phyloP scores from a whole-genome alignment of 2,797 vertebrate species.

The Fundulus diaphanus region DNA sequence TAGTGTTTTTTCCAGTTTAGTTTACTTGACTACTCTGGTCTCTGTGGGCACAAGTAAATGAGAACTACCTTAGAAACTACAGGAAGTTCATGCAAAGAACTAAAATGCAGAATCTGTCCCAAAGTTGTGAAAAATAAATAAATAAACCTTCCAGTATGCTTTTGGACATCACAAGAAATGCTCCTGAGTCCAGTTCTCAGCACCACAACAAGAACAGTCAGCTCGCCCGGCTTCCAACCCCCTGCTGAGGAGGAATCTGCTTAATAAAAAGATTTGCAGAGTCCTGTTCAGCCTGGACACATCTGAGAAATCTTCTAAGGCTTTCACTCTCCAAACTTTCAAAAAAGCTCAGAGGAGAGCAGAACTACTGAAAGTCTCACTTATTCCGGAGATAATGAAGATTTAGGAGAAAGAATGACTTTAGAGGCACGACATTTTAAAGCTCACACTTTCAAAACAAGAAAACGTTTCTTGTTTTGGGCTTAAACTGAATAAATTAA shows the following conservation, averaged over 20 bases:
- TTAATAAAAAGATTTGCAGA: slow-evolving; percentile 43
- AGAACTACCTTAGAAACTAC: background rate
- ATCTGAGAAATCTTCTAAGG: slow-evolving; percentile 24
- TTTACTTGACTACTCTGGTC: background rate
- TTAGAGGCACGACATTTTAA: slow-evolving; percentile 15
- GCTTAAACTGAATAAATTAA: background rate
- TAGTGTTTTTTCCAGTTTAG: too few relatives aligned
- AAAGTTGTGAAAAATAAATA: slow-evolving; percentile 8
- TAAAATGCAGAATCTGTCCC: background rate
- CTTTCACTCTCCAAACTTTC: slow-evolving; percentile 15
- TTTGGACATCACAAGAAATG: slow-evolving; percentile 46
- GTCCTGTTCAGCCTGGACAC: slow-evolving; percentile 31
- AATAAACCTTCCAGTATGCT: slow-evolving; percentile 23
- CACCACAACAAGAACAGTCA: slow-evolving; percentile 28
- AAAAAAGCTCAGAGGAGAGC: slow-evolving; percentile 24
- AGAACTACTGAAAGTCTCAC: slow-evolving; percentile 13
- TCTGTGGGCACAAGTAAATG: background rate
- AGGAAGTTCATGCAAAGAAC: background rate
- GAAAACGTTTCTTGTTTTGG: slow-evolving; percentile 14
- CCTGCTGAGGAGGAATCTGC: slow-evolving; percentile 63
- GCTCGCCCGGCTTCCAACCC: slow-evolving; percentile 57
- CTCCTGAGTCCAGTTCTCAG: slow-evolving; percentile 35
- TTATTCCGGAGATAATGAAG: slow-evolving; percentile 28
- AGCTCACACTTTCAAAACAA: slow-evolving; percentile 13
- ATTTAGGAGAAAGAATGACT: slow-evolving; percentile 24